Percentiles rank a stretch among this genome's conserved stretches.
phyloP scores from a whole-genome alignment of 2,797 vertebrate genomes.

The Parauchenoglanis ngamensis region DNA sequence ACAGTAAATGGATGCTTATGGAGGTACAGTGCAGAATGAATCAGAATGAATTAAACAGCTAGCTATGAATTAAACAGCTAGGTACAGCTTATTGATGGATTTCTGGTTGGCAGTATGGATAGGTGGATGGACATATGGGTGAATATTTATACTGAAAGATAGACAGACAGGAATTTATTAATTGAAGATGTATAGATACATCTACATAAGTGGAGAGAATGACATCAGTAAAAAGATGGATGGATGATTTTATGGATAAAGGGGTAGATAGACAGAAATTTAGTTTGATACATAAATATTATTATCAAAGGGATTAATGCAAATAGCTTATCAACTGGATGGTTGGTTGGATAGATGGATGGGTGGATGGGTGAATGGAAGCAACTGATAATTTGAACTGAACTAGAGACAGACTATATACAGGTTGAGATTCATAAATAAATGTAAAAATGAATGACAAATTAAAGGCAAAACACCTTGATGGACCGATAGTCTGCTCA shows the following conservation, averaged over 20 bases:
- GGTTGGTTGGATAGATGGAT: not conserved
- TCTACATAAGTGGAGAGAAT: not conserved
- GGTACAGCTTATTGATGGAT: not conserved
- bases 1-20: not conserved
- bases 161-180: not conserved
- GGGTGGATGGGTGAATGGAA: not conserved
- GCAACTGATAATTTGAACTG: not conserved
- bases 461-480: not conserved
- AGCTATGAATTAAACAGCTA: not conserved
- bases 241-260: not conserved
- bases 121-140: not conserved
- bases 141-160: not conserved
- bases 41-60: not conserved
- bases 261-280: not conserved
- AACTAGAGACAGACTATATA: not conserved
- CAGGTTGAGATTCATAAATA: not conserved
- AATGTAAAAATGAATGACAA: not conserved
- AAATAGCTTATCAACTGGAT: not conserved
- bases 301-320: not conserved
- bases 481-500: constrained; percentile 49
- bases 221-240: too few species aligned
- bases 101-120: not conserved
- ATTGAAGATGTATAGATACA: too few species aligned
- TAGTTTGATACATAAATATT: not conserved
- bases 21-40: not conserved